A percentile compares a stretch with the other conserved stretches of the same genome.
phyloP scores from a whole-genome alignment of 2,797 vertebrate species.

The Okamejei kenojei region DNA sequence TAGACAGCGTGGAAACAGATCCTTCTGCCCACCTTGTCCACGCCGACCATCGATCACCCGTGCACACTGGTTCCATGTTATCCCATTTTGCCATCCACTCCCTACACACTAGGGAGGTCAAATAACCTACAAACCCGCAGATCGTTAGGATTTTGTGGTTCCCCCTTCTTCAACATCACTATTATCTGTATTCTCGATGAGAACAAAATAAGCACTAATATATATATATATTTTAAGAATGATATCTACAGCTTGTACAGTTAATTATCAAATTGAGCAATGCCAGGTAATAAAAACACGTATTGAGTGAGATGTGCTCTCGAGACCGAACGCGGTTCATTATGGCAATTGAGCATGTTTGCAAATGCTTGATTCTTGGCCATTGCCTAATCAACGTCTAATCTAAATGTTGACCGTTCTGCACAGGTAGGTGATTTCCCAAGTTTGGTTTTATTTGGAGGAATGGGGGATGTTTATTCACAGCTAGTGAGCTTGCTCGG shows the following conservation, averaged over 20 bases:
- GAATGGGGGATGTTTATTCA: neutral
- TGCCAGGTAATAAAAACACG: neutral
- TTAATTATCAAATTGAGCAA: neutral
- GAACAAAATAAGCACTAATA: neutral
- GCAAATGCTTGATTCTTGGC: neutral
- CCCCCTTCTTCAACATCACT: neutral
- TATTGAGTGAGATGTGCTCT: conserved; percentile 15
- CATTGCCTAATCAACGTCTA: neutral
- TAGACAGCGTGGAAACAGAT: too few relatives aligned
- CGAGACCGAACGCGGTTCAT: neutral
- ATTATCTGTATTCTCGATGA: neutral
- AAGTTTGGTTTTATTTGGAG: neutral
- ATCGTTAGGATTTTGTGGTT: too few relatives aligned
- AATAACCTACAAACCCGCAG: too few relatives aligned
- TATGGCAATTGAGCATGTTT: neutral
- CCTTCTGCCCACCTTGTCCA: too few relatives aligned
- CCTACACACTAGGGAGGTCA: too few relatives aligned
- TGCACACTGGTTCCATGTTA: too few relatives aligned
- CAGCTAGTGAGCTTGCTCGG: neutral
- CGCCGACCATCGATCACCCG: too few relatives aligned
- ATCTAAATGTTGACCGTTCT: neutral
- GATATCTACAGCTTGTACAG: neutral
- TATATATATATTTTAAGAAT: neutral
- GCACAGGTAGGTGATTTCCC: neutral
- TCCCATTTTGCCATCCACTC: too few relatives aligned